phyloP scores from a whole-genome alignment of 2,797 vertebrate genomes.

The Rhynchonycteris naso region DNA sequence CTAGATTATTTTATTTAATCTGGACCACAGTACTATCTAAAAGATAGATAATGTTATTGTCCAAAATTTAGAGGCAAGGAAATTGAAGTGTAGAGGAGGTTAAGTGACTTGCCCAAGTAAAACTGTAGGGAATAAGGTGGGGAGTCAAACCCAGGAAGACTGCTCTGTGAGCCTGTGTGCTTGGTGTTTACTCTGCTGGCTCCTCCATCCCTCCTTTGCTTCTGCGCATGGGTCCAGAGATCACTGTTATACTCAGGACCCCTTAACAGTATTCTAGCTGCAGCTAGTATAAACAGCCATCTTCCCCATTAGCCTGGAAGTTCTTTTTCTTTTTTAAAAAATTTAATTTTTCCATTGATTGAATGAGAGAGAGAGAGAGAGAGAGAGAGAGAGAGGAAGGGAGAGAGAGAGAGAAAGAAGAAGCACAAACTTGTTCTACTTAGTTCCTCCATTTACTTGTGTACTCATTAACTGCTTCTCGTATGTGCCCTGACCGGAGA shows the following conservation, averaged over 20 bases:
- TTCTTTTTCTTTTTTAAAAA: not conserved
- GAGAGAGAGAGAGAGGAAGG: too few relatives aligned
- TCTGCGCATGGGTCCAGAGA: not conserved
- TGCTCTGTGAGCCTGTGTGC: not conserved
- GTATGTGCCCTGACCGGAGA: too few relatives aligned
- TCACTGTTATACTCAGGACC: not conserved
- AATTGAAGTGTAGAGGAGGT: not conserved
- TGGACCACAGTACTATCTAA: not conserved
- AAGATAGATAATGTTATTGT: constrained; percentile 15
- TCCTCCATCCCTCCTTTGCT: not conserved
- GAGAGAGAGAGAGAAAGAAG: too few relatives aligned
- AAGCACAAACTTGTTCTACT: too few relatives aligned
- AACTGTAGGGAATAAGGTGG: not conserved
- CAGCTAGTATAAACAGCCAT: not conserved
- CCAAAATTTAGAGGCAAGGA: not conserved
- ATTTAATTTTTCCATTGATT: too few relatives aligned
- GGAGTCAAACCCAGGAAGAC: not conserved
- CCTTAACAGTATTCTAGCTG: not conserved
- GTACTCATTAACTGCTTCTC: too few relatives aligned
- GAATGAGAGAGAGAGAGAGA: too few relatives aligned
- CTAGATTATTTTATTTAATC: not conserved
- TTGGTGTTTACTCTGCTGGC: not conserved
- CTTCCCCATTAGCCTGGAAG: not conserved
- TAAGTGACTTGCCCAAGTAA: not conserved
- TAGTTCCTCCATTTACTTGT: too few relatives aligned